phyloP scores from a whole-genome alignment of 2,113 vertebrate genomes.

The Girardinichthys multiradiatus region DNA sequence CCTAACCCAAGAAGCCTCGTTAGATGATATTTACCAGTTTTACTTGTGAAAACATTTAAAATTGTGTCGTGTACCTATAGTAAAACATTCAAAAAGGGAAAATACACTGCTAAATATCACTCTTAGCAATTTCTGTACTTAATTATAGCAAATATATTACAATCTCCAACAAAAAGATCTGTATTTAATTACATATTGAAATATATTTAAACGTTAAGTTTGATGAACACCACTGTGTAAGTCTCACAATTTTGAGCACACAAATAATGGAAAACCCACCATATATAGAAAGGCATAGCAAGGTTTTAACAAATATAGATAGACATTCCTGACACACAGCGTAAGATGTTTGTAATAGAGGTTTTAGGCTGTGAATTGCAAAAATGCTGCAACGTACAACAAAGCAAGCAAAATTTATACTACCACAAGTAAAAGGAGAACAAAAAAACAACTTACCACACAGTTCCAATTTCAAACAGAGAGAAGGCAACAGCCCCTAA shows the following conservation, averaged over 20 bases:
- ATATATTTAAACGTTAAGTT: not conserved
- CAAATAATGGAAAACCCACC: not conserved
- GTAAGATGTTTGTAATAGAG: not conserved
- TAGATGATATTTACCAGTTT: no score
- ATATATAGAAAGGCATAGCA: no score
- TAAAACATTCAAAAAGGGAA: not conserved
- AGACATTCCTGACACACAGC: not conserved
- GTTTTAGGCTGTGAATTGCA: not conserved
- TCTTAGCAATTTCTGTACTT: not conserved
- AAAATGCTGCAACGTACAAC: not conserved
- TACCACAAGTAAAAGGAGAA: not conserved
- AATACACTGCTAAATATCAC: not conserved
- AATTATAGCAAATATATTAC: no score
- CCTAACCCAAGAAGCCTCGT: no score
- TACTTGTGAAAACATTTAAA: no score
- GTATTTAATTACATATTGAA: not conserved
- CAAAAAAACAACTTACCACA: slow-evolving; percentile 49
- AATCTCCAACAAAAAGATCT: not conserved
- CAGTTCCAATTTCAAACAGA: slow-evolving; percentile 17
- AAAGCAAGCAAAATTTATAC: not conserved
- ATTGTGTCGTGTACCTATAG: not conserved
- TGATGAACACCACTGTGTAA: not conserved
- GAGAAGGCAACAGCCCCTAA: slow-evolving; percentile 14
- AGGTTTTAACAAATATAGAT: not conserved
- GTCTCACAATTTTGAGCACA: not conserved